Evolutionary conservation across 2,888 invertebrate species (phyloP).

Genomic region (Ichneumon xanthorius): DNA sequence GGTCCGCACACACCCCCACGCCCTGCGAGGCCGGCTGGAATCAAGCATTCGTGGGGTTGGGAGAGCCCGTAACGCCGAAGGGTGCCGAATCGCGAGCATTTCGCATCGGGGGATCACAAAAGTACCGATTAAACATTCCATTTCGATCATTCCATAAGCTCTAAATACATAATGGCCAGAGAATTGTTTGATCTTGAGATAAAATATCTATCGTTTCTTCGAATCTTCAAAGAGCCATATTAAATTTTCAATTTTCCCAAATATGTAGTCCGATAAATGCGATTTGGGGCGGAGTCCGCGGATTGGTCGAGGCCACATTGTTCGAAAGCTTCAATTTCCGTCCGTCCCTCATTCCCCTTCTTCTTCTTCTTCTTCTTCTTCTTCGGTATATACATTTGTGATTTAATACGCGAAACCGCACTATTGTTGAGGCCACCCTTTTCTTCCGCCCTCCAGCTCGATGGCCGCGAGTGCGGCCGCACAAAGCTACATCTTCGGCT

Average conservation of each 20-base stretch:
- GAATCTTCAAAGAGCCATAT: conserved; percentile 66
- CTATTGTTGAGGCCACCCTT: conserved; percentile 76
- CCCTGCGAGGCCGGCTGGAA: conserved; percentile 16
- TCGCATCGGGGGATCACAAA: conserved; percentile 40
- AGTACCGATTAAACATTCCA: conserved; percentile 52
- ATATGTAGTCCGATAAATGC: conserved; percentile 13
- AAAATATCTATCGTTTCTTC: conserved; percentile 48
- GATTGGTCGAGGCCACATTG: conserved; percentile 59
- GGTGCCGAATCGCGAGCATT: conserved; percentile 44
- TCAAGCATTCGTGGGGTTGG: conserved; percentile 13
- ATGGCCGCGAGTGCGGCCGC: background rate
- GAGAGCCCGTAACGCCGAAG: conserved; percentile 9
- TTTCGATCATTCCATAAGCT: conserved; percentile 59
- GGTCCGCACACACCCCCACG: background rate
- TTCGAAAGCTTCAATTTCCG: conserved; percentile 64
- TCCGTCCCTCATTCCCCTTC: conserved; percentile 51
- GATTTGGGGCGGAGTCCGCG: conserved; percentile 2
- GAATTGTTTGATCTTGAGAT: conserved; percentile 47
- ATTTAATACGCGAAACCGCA: conserved; percentile 77
- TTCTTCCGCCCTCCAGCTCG: background rate
- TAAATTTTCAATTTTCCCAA: conserved; percentile 66
- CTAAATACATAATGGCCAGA: conserved; percentile 3
- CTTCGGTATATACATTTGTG: conserved; percentile 78
- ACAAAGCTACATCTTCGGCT: conserved; percentile 60
- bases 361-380: conserved; percentile 14